These are phyloP conservation scores for Tenthredo mesomela DNA, from an alignment of 2,888 invertebrate species.

Conservation along the genomic window DNA sequence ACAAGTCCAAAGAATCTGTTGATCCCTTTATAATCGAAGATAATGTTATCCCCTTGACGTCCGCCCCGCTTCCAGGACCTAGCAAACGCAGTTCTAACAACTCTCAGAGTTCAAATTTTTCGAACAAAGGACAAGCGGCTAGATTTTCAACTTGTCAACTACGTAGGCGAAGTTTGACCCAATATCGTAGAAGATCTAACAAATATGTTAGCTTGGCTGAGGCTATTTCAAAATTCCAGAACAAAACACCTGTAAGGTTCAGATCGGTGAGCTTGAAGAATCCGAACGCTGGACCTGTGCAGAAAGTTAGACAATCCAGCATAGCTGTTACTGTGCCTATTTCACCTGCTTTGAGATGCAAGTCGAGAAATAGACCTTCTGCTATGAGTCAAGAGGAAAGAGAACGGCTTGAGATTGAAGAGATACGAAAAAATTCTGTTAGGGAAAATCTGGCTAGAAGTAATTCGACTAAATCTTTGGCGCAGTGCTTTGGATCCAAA, in stretches of 20 bases:
- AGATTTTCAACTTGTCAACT: slow-evolving; percentile 62
- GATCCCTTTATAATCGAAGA: not conserved
- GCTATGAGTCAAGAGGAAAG: slow-evolving; percentile 82
- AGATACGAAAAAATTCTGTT: slow-evolving; percentile 84
- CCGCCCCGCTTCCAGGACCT: not conserved
- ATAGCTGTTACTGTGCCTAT: slow-evolving; percentile 65
- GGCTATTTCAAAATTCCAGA: slow-evolving; percentile 79
- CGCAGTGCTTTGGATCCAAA: slow-evolving; percentile 76
- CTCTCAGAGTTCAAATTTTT: slow-evolving; percentile 17
- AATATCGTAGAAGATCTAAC: slow-evolving; percentile 59
- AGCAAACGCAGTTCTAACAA: slow-evolving; percentile 14
- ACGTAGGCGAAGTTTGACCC: slow-evolving; percentile 62
- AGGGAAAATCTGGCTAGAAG: slow-evolving; percentile 85
- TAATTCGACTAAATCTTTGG: slow-evolving; percentile 80
- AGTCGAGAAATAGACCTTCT: slow-evolving; percentile 79
- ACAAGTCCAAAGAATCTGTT: not conserved
- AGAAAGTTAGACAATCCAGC: slow-evolving; percentile 59
- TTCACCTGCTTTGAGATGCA: slow-evolving; percentile 70
- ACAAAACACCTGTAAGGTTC: slow-evolving; percentile 80
- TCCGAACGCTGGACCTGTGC: slow-evolving; percentile 68
- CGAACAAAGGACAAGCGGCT: slow-evolving; percentile 46
- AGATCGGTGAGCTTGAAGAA: slow-evolving; percentile 70
- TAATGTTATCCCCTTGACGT: too few relatives aligned
- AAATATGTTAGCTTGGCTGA: slow-evolving; percentile 80
- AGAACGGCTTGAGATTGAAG: slow-evolving; percentile 83